phyloP scores from a whole-genome alignment of 2,113 vertebrate genomes.

The Sialia sialis region DNA sequence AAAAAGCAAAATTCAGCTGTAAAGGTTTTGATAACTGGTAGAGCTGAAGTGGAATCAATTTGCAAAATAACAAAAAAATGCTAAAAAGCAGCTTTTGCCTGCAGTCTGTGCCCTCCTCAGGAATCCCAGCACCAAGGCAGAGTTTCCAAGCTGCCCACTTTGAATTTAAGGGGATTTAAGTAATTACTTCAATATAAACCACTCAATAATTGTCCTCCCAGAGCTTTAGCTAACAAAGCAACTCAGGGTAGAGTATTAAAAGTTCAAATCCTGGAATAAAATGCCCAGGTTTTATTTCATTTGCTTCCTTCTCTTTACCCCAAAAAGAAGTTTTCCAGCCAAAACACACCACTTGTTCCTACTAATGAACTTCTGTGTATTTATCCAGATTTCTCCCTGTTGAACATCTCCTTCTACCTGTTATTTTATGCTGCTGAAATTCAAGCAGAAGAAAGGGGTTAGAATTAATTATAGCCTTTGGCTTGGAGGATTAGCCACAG shows the following conservation, averaged over 20 bases:
- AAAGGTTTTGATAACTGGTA: not conserved
- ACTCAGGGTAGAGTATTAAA: not conserved
- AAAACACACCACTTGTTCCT: not conserved
- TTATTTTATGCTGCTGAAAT: not conserved
- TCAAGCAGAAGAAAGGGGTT: not conserved
- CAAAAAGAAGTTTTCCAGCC: not conserved
- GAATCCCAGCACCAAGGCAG: not conserved
- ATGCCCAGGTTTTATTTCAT: not conserved
- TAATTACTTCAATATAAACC: not conserved
- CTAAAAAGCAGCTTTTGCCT: not conserved
- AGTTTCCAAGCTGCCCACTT: not conserved
- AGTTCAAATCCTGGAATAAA: not conserved
- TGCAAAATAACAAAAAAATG: not conserved
- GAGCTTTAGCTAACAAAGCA: not conserved
- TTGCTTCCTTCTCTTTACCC: not conserved
- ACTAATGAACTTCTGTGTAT: not conserved
- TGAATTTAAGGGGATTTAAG: not conserved
- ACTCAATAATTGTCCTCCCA: not conserved
- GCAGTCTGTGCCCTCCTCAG: not conserved
- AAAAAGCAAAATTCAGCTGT: not conserved
- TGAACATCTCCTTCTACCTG: not conserved
- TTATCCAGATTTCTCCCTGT: constrained; percentile 4
- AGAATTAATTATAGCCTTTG: constrained; percentile 45
- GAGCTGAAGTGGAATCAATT: not conserved
- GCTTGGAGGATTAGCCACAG: constrained; percentile 46